These are phyloP conservation scores for Epinotia brunnichana DNA, from an alignment of 2,888 invertebrate species.

Conservation along the genomic window DNA sequence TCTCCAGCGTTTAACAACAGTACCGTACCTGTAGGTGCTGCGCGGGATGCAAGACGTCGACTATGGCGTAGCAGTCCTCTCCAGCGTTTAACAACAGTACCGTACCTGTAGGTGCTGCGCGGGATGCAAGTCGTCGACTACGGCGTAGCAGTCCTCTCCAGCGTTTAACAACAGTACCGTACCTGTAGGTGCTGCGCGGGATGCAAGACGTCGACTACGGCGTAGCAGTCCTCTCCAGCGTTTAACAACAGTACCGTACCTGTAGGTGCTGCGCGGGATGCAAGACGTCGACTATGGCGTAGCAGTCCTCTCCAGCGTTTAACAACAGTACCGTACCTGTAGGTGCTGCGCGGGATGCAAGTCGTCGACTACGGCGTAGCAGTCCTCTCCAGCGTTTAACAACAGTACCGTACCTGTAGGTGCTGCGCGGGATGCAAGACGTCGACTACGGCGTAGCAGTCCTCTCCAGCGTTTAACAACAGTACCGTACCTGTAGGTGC, in stretches of 20 bases:
- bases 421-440: conserved; percentile 43
- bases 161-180: conserved; percentile 44
- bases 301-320: conserved; percentile 61
- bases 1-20: no score
- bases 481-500: conserved; percentile 57
- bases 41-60: no score
- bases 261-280: no score
- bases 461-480: conserved; percentile 53
- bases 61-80: no score
- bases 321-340: neutral
- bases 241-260: no score
- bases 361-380: conserved; percentile 47
- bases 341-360: conserved; percentile 68
- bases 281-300: conserved; percentile 48
- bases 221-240: no score
- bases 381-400: no score
- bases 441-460: conserved; percentile 58
- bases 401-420: neutral
- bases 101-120: no score
- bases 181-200: conserved; percentile 67
- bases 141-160: conserved; percentile 56
- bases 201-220: conserved; percentile 50
- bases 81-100: no score
- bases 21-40: no score
- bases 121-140: conserved; percentile 63